A percentile compares a stretch with the other conserved stretches of the same genome.
Conservation (phyloP, 2,888 invertebrate species). For the Gandaritis pyraliata region DNA sequence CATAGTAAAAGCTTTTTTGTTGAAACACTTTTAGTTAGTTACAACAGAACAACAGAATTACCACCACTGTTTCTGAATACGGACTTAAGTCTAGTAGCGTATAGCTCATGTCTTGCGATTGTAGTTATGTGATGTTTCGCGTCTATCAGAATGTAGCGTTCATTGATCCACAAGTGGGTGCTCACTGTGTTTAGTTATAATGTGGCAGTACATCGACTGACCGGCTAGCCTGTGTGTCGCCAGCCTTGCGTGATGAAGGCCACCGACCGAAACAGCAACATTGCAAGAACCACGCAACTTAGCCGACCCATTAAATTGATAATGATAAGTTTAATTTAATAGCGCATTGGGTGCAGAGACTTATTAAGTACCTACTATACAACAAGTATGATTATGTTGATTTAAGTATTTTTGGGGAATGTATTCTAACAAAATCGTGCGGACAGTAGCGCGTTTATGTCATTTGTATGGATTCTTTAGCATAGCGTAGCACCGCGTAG, state of each 20-base stretch:
- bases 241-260: slow-evolving; percentile 70
- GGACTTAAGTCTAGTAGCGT: no score
- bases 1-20: no score
- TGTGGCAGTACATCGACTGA: slow-evolving; percentile 30
- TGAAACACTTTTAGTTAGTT: no score
- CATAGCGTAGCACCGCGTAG: slow-evolving; percentile 1
- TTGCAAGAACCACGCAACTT: slow-evolving; percentile 46
- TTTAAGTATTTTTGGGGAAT: no score
- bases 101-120: no score
- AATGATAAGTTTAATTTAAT: slow-evolving; percentile 56
- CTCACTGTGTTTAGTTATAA: slow-evolving; percentile 14
- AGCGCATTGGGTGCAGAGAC: slow-evolving; percentile 44
- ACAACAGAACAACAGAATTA: no score
- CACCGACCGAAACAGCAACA: slow-evolving; percentile 59
- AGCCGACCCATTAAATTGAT: slow-evolving; percentile 55
- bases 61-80: no score
- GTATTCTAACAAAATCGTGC: no score
- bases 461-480: not conserved
- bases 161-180: slow-evolving; percentile 33
- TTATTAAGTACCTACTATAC: not conserved
- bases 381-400: no score
- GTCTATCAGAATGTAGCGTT: slow-evolving; percentile 8
- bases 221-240: slow-evolving; percentile 32
- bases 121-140: not conserved
- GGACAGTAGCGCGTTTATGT: slow-evolving; percentile 6